A percentile compares a stretch with the other conserved stretches of the same genome.
Conservation (phyloP, 1,140 invertebrate species). For the Aphelinus atriplicis region DNA sequence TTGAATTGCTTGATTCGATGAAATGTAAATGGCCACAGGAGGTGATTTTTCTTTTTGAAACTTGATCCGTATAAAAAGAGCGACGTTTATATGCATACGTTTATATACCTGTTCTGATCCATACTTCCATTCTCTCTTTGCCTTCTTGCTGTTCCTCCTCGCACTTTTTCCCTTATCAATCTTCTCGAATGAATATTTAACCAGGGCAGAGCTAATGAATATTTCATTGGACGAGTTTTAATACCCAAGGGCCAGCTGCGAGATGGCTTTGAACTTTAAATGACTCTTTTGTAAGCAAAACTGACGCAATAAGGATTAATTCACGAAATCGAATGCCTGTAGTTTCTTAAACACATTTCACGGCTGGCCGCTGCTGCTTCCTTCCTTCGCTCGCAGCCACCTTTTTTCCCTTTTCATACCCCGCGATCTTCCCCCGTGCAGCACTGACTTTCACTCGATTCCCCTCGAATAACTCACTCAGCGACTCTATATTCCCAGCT, state of each 20-base stretch:
- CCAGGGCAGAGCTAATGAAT: constrained; percentile 27
- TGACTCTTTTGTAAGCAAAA: constrained; percentile 34
- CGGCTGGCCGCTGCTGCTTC: not conserved
- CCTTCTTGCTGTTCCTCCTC: not conserved
- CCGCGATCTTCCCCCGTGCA: not conserved
- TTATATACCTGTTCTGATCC: constrained; percentile 13
- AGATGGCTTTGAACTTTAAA: constrained; percentile 36
- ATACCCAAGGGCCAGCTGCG: constrained; percentile 7
- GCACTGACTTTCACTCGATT: not conserved
- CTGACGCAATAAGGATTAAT: constrained; percentile 28
- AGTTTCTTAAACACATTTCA: constrained; percentile 14
- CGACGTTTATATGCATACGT: constrained; percentile 18
- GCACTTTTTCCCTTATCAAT: constrained; percentile 31
- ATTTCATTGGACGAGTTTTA: constrained; percentile 37
- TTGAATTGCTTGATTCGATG: constrained; percentile 32
- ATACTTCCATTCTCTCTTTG: constrained; percentile 21
- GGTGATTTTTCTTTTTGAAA: constrained; percentile 32
- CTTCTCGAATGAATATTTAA: constrained; percentile 39
- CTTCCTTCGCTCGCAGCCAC: not conserved
- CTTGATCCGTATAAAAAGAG: constrained; percentile 22
- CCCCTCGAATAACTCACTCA: not conserved
- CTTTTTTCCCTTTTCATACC: not conserved
- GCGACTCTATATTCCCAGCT: not conserved
- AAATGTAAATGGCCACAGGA: constrained; percentile 29
- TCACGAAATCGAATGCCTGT: constrained; percentile 25